These are phyloP conservation scores for Condylura cristata DNA, from an alignment of 2,113 vertebrate genomes.

Conservation along the genomic window DNA sequence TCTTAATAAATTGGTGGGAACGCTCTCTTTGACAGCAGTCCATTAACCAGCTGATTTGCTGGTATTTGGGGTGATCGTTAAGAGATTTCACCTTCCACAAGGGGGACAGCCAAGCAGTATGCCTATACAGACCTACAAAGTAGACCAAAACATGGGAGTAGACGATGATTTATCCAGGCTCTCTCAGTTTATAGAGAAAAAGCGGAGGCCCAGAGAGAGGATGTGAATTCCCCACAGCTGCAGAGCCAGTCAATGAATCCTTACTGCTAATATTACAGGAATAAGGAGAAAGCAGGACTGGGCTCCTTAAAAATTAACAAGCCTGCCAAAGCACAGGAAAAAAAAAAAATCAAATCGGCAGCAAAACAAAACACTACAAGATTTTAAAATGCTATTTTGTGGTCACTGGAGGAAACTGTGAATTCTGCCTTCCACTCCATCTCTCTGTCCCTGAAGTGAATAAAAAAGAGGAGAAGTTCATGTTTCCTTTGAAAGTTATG, in stretches of 20 bases:
- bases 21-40: background rate
- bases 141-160: background rate
- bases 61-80: background rate
- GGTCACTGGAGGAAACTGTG: conserved; percentile 52
- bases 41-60: background rate
- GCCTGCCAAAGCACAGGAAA: background rate
- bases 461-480: conserved; percentile 40
- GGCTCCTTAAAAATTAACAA: conserved; percentile 3
- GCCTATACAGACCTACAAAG: background rate
- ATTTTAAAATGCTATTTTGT: conserved; percentile 55
- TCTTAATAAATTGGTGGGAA: background rate
- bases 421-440: conserved; percentile 41
- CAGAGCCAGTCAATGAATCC: background rate
- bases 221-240: background rate
- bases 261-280: background rate
- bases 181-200: background rate
- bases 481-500: conserved; percentile 48
- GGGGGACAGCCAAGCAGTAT: background rate
- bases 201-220: background rate
- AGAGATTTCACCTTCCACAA: background rate
- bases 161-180: background rate
- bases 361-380: conserved; percentile 29
- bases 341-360: background rate
- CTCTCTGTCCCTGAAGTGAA: conserved; percentile 34
- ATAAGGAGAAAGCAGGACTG: background rate